Evolutionary conservation across 2,888 invertebrate genomes (phyloP).

Genomic region (Gonocerus acuteangulatus): DNA sequence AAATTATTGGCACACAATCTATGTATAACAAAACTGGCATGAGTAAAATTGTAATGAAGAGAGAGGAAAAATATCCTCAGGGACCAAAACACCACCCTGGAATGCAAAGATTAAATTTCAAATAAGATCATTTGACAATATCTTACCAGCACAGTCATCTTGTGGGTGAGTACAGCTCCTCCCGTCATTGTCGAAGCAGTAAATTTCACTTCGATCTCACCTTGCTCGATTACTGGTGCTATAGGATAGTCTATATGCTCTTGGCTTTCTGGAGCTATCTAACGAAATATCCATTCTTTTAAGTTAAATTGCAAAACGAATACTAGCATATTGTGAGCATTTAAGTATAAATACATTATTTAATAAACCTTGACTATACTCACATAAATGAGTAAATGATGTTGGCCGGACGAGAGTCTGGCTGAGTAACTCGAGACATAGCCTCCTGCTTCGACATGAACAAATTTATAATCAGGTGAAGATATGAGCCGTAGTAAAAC

Average conservation of each 20-base stretch:
- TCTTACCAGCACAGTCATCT: conserved; percentile 41
- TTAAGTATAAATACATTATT: too few relatives aligned
- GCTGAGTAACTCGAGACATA: conserved; percentile 47
- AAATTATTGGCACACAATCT: too few relatives aligned
- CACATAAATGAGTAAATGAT: conserved; percentile 49
- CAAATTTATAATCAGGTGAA: conserved; percentile 47
- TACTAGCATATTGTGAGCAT: too few relatives aligned
- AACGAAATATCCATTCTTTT: conserved; percentile 22
- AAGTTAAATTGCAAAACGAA: conserved; percentile 10
- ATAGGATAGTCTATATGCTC: conserved; percentile 48
- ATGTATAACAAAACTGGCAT: too few relatives aligned
- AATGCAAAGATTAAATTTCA: too few relatives aligned
- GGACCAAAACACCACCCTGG: too few relatives aligned
- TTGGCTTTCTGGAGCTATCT: conserved; percentile 41
- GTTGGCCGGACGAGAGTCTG: conserved; percentile 45
- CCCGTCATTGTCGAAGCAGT: conserved; percentile 48
- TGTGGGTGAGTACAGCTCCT: conserved; percentile 40
- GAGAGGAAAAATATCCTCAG: too few relatives aligned
- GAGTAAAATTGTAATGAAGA: too few relatives aligned
- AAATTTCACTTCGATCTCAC: conserved; percentile 46
- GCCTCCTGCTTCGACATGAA: conserved; percentile 48
- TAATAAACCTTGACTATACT: too few relatives aligned
- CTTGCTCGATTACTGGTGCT: conserved; percentile 45
- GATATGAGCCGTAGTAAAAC: conserved; percentile 46
- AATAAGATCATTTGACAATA: too few relatives aligned